Evolutionary conservation across 2,113 vertebrate species (phyloP).

Genomic region (Eubucco bourcierii): DNA sequence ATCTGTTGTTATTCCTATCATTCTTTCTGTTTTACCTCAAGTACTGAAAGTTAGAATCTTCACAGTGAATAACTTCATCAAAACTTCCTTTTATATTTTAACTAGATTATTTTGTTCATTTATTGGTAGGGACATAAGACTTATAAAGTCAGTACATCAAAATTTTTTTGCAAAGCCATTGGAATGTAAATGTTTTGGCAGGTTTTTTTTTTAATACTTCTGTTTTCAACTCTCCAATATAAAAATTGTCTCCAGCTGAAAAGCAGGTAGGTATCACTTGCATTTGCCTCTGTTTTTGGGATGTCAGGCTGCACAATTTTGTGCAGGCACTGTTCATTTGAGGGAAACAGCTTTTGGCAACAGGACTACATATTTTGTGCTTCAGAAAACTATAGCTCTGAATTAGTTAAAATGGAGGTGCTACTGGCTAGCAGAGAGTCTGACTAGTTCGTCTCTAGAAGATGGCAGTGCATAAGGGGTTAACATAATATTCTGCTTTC

Average conservation of each 20-base stretch:
- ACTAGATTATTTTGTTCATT: background rate
- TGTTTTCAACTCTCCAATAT: background rate
- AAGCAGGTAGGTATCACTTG: background rate
- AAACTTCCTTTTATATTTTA: background rate
- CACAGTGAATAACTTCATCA: background rate
- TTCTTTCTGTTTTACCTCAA: background rate
- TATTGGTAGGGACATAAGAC: background rate
- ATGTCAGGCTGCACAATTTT: fast-evolving
- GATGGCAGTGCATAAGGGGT: too few relatives aligned
- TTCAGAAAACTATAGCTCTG: background rate
- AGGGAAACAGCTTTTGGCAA: background rate
- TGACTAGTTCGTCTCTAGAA: background rate
- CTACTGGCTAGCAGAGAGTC: background rate
- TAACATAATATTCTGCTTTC: too few relatives aligned
- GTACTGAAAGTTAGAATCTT: background rate
- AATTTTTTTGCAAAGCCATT: background rate
- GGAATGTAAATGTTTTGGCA: background rate
- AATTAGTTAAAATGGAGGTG: background rate
- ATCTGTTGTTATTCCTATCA: background rate
- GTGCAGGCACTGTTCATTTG: background rate
- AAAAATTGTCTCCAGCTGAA: background rate
- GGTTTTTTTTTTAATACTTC: background rate
- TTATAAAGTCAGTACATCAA: background rate
- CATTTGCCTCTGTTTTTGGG: background rate
- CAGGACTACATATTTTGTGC: background rate